phyloP scores from a whole-genome alignment of 2,888 invertebrate genomes.

The Subacronicta megacephala region DNA sequence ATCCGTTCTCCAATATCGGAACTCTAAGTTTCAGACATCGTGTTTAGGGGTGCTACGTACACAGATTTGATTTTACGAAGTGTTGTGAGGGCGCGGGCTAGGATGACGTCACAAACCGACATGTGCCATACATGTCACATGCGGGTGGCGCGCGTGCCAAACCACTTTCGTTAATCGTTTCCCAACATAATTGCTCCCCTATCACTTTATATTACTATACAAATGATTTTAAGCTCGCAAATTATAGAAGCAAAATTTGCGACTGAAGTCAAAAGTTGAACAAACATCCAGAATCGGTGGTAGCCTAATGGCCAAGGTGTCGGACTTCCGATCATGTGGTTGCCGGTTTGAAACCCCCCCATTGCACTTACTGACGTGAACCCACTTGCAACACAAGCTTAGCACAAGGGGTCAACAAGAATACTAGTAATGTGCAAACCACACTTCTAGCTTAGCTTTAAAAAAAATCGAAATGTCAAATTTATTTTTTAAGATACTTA shows the following conservation, averaged over 20 bases:
- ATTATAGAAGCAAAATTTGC: constrained; percentile 22
- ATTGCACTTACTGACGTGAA: too few relatives aligned
- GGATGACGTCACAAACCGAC: constrained; percentile 62
- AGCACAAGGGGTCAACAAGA: too few relatives aligned
- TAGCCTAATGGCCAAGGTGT: too few relatives aligned
- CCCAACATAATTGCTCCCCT: constrained; percentile 75
- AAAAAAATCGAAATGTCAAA: too few relatives aligned
- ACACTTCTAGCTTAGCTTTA: too few relatives aligned
- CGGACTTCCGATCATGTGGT: too few relatives aligned
- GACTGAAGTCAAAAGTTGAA: constrained; percentile 22
- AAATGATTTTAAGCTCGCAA: constrained; percentile 42
- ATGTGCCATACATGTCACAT: constrained; percentile 68
- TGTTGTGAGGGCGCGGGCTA: constrained; percentile 50
- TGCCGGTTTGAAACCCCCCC: too few relatives aligned
- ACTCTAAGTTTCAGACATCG: constrained; percentile 37
- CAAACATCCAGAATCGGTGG: too few relatives aligned
- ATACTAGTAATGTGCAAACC: too few relatives aligned
- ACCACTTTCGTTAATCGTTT: constrained; percentile 79
- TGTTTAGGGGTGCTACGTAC: constrained; percentile 54
- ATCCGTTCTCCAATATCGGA: constrained; percentile 29
- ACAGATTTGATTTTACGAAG: constrained; percentile 72
- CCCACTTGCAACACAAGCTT: too few relatives aligned
- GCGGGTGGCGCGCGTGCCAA: constrained; percentile 80
- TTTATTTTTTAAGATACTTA: too few relatives aligned
- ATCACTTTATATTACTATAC: constrained; percentile 59